Conservation (phyloP, 2,113 vertebrate species). For the crab-eating macaque (Macaca fascicularis) region T2T-MFA8v1.1 NC_088376.1:181761001-181761500, state of each 20-base stretch:
- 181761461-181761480: background rate
- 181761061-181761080: background rate
- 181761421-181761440: slow-evolving; percentile 15
- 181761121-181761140: background rate
- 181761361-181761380: background rate
- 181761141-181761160: background rate
- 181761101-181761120: background rate
- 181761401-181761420: background rate
- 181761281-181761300: background rate
- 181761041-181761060: background rate
- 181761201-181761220: background rate
- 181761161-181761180: background rate
- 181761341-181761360: background rate
- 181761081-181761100: slow-evolving; percentile 18
- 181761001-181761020: background rate
- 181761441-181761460: background rate
- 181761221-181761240: background rate
- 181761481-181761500: background rate
- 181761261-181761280: background rate
- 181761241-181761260: background rate
- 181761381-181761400: background rate
- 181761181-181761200: background rate
- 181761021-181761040: background rate
- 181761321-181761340: too few species aligned
- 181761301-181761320: background rate